Conservation (phyloP, 2,113 vertebrate genomes). For the Cyprinodon tularosa region DNA sequence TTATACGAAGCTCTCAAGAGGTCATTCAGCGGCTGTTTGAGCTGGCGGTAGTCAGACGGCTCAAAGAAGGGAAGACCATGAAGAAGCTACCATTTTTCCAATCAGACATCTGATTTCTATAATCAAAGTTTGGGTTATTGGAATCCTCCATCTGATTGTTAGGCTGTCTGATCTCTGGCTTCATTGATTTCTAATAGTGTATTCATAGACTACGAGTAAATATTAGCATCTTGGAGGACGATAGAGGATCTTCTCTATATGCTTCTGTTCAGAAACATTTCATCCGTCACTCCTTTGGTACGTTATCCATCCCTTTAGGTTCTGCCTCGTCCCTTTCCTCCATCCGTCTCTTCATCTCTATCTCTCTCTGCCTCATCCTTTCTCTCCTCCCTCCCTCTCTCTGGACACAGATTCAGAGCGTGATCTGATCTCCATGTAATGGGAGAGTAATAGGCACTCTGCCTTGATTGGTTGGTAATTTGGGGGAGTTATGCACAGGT, state of each 20-base stretch:
- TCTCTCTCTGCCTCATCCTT: conserved; percentile 23
- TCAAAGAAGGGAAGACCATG: conserved; percentile 9
- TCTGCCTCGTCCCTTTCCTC: conserved; percentile 35
- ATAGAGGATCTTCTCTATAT: conserved; percentile 33
- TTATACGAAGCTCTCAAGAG: conserved; percentile 61
- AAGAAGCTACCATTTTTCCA: conserved; percentile 6
- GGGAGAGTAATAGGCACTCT: conserved; percentile 99
- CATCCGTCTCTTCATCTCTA: conserved; percentile 18
- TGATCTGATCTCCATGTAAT: conserved; percentile 99
- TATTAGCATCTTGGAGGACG: conserved; percentile 17
- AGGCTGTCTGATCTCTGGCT: neutral
- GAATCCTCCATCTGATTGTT: conserved; percentile 13
- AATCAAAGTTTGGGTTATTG: conserved; percentile 17
- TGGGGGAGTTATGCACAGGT: conserved; percentile 99
- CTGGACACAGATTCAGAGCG: conserved; percentile 97
- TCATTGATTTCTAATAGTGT: conserved; percentile 12
- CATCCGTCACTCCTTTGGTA: conserved; percentile 23
- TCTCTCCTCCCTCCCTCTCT: conserved; percentile 82
- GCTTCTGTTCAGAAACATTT: conserved; percentile 7
- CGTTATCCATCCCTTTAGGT: conserved; percentile 51
- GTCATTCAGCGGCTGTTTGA: conserved; percentile 53
- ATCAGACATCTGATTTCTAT: neutral
- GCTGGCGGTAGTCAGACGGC: conserved; percentile 24
- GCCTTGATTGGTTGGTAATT: conserved; percentile 99
- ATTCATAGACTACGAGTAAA: conserved; percentile 23